A percentile compares a stretch with the other conserved stretches of the same genome.
Conservation (phyloP, 2,888 invertebrate genomes). For the Abrostola triplasia region DNA sequence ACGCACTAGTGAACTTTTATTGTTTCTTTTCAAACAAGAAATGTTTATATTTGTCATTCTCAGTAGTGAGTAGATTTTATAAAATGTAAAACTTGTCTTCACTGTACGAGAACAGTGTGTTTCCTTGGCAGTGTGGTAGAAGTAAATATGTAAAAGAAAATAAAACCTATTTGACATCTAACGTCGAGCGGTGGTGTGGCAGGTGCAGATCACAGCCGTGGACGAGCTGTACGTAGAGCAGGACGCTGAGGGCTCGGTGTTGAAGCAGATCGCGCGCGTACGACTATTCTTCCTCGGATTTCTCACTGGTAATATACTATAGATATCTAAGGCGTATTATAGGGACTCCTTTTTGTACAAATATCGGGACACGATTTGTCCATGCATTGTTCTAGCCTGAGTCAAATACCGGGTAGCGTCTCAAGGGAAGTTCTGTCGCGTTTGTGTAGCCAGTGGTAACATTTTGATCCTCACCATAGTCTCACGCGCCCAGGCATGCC, state of each 20-base stretch:
- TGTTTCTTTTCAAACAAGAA: too few relatives aligned
- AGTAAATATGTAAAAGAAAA: too few relatives aligned
- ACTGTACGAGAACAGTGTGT: too few relatives aligned
- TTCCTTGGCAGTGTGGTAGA: too few relatives aligned
- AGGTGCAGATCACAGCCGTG: slow-evolving; percentile 96
- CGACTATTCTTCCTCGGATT: slow-evolving; percentile 98
- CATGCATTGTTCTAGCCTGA: neutral
- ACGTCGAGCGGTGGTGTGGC: slow-evolving; percentile 14
- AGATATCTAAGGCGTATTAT: neutral
- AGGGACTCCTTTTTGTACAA: too few relatives aligned
- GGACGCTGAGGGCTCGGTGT: slow-evolving; percentile 93
- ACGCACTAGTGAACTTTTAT: too few relatives aligned
- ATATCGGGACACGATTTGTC: neutral
- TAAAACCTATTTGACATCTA: too few relatives aligned
- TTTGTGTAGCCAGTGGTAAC: neutral
- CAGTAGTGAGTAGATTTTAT: too few relatives aligned
- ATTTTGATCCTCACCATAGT: neutral
- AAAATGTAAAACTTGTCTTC: too few relatives aligned
- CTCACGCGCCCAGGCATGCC: slow-evolving; percentile 92
- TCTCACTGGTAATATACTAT: slow-evolving; percentile 91
- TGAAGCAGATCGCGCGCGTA: slow-evolving; percentile 97
- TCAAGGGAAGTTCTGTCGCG: neutral
- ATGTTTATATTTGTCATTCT: too few relatives aligned
- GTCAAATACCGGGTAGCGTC: neutral
- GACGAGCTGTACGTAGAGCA: slow-evolving; percentile 97